These are phyloP conservation scores for Cyrtonyx montezumae DNA, from an alignment of 2,113 vertebrate species.

Conservation along the genomic window DNA sequence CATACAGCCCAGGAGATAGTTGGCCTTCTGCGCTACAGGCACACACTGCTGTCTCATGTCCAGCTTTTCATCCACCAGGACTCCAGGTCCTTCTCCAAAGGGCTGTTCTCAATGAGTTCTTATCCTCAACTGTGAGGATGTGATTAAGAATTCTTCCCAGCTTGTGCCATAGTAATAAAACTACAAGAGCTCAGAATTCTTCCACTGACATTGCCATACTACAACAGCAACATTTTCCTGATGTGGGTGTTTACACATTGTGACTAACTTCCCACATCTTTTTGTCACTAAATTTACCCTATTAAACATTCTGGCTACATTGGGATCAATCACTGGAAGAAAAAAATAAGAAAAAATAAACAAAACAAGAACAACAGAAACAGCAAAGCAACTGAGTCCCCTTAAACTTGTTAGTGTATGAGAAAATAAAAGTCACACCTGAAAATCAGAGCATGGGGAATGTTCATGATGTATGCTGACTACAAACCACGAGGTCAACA, in stretches of 20 bases:
- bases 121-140: too few relatives aligned
- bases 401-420: neutral
- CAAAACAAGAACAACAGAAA: neutral
- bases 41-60: too few relatives aligned
- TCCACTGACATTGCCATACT: neutral
- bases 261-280: neutral
- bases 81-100: too few relatives aligned
- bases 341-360: neutral
- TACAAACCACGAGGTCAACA: neutral
- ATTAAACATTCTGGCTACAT: neutral
- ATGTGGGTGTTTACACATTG: neutral
- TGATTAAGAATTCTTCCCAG: neutral
- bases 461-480: neutral
- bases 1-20: too few relatives aligned
- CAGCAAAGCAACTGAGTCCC: neutral
- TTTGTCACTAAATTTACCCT: neutral
- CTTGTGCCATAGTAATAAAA: neutral
- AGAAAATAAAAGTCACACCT: neutral
- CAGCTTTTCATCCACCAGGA: too few relatives aligned
- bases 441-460: neutral
- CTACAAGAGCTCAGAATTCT: neutral
- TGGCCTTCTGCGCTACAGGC: too few relatives aligned
- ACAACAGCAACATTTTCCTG: neutral
- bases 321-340: neutral
- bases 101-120: too few relatives aligned